Evolutionary conservation across 1,140 invertebrate genomes (phyloP), one percentile per base, ranked within the genome.

Genomic region (Hirudo medicinalis): DNA sequence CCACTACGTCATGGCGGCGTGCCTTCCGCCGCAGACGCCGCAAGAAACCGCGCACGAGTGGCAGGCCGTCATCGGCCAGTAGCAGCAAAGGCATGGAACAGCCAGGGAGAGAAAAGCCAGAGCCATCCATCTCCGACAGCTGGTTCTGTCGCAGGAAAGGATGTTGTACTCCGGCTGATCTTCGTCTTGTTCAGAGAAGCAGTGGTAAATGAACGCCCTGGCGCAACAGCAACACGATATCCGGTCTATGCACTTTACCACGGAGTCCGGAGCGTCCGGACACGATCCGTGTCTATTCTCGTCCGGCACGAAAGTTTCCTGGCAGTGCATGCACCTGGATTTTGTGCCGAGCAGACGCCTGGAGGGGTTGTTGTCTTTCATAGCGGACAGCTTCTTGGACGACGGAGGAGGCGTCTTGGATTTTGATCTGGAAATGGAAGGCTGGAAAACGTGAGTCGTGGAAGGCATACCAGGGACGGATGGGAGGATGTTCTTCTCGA

Each of bases 21-120:
- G 91, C 73, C 86, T 85, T 0, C 90, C 90, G n/a, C 91, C 91
- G 75, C 90, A 91, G 36, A 91, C 79, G 27, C 88, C 88, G 77
- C 89, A 91, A 6, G 85, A 83, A 71, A 89, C 85, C 60, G 90
- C 89, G 76, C 90, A 90, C 83, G 86, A 86, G 82, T 95, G 92
- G 77, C 90, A 89, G 73, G 89, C 88, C 74, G 87, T 87, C 29
- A 94, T 85, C 54, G 90, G 92, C 76, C 89, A 87, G 84, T 95
- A 95, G 82, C 91, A 91, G 87, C 92, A 95, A 72, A 96, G 85
- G 82, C 93, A 95, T 72, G 92, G 93, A 77, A 95, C 88, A 76
- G 94, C 82, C 70, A 95, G 81, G 54, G 90, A 92, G 54, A 95
- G 86, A 71, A 94, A 82, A 20, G 90, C 87, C 75, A 96, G 82